phyloP scores from a whole-genome alignment of 2,797 vertebrate species.

The Megalops cyprinoides region DNA sequence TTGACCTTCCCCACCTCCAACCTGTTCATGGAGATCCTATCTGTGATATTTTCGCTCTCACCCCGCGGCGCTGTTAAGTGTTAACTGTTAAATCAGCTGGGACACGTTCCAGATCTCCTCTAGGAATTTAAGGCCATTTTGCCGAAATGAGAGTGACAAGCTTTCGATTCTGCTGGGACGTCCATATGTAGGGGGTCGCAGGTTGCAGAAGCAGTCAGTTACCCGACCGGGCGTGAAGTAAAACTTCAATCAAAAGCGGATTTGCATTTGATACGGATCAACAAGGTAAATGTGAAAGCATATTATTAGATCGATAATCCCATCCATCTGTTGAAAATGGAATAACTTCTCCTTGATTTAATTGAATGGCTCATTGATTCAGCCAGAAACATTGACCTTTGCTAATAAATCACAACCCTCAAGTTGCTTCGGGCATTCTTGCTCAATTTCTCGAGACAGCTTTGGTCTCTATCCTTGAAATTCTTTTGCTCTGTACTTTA shows the following conservation, averaged over 20 bases:
- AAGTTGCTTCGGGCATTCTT: conserved; percentile 66
- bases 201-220: not conserved
- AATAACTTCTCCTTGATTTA: conserved; percentile 17
- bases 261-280: conserved; percentile 6
- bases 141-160: not conserved
- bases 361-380: conserved; percentile 21
- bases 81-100: conserved; percentile 1
- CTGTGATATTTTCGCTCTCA: not conserved
- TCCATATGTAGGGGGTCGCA: not conserved
- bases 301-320: not conserved
- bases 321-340: conserved; percentile 2
- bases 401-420: conserved; percentile 70
- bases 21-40: not conserved
- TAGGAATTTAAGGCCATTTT: not conserved
- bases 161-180: not conserved
- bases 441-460: conserved; percentile 14
- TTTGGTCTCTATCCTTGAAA: conserved; percentile 33
- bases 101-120: not conserved
- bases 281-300: not conserved
- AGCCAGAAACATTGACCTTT: conserved; percentile 65
- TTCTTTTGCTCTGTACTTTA: conserved; percentile 43
- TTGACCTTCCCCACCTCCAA: not conserved
- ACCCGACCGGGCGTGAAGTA: not conserved
- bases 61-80: not conserved
- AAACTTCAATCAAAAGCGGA: not conserved